Evolutionary conservation across 2,888 invertebrate species (phyloP), one percentile per base, ranked within the genome.

Genomic region (Sicus ferrugineus): DNA sequence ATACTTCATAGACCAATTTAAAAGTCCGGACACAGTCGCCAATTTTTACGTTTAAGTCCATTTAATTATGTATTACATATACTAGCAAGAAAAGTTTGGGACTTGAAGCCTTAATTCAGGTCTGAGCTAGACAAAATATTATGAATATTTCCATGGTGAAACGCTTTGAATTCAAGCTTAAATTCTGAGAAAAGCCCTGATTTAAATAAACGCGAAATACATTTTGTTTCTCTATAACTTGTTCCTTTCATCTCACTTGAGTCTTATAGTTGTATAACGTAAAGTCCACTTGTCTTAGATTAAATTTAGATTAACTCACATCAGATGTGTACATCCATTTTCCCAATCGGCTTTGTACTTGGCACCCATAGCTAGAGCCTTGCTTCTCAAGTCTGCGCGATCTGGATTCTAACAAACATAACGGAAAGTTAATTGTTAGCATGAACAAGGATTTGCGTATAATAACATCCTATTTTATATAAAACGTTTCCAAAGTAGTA

Each of bases 311-410:
- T 16, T 38, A 48, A 86, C 90, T 87, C 86, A 95, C 94, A 97
- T 88, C 73, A 97, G 89, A 86, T 96, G 96, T 6, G 95, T 96
- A 82, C 93, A 94, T 30, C 81, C 82, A 21, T 84, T 80, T 64
- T 88, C 88, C 95, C 95, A 96, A 85, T 93, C 92, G 0, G 89
- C 86, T 81, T 88, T 89, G 80, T 93, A 95, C 75, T 87, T 87
- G 1, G 94, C 96, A 2, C 96, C 96, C 89, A 97, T 89, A 67
- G 89, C 88, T 3, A 91, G 70, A 6, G 93, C 94, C 75, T 88
- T 88, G 72, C 88, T 88, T 42, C 96, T 86, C 62, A 96, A 80
- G 70, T 87, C 84, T 0, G 88, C 89, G 63, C 96, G 88, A 70
- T 89, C 88, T 4, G 96, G 96, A 87, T 96, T 93, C 86, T 91